Evolutionary conservation across 2,113 vertebrate species (phyloP), one percentile per base, ranked within the genome.

Genomic region (Myxocyprinus asiaticus): DNA sequence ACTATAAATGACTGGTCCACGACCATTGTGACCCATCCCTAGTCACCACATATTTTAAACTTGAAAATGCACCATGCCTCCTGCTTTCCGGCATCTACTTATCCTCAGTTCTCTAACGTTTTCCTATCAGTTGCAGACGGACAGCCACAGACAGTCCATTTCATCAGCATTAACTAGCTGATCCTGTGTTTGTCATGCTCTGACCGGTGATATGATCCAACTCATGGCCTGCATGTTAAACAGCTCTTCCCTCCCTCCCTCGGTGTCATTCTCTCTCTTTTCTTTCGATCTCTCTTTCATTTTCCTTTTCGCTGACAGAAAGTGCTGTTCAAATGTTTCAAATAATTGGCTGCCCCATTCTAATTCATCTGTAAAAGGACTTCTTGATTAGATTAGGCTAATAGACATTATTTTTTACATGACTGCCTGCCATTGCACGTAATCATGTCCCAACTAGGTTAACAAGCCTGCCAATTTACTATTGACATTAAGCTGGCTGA

Each of bases 381-480:
- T 92, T 89, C 84, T 94, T 96, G 96, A 98, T 98, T 97, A 95
- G 96, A 98, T 98, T 95, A 98, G 94, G 93, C 95, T 96, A 96
- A 97, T 97, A 95, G 96, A 95, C 95, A 93, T 94, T 94, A 94
- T 96, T 96, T 95, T 94, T 95, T 96, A 95, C 93, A 92, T 95
- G 95, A 94, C 94, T 95, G 95, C 93, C 86, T 93, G 91, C 93
- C 94, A 92, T 93, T 86, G 88, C 85, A 93, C 89, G 56, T 80
- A 84, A 82, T 89, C 87, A 80, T 87, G 79, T 86, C 87, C 89
- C 85, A 44, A 83, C 88, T 87, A 89, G 81, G 88, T 93, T 95
- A 94, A 94, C 88, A 88, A 94, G 94, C 86, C 93, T 91, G 89
- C 93, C 93, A 93, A 91, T 96, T 96, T 96, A 91, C 93, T 94